Evolutionary conservation across 2,113 vertebrate genomes (phyloP), one percentile per base, ranked within the genome.

Genomic region (Parus major): DNA sequence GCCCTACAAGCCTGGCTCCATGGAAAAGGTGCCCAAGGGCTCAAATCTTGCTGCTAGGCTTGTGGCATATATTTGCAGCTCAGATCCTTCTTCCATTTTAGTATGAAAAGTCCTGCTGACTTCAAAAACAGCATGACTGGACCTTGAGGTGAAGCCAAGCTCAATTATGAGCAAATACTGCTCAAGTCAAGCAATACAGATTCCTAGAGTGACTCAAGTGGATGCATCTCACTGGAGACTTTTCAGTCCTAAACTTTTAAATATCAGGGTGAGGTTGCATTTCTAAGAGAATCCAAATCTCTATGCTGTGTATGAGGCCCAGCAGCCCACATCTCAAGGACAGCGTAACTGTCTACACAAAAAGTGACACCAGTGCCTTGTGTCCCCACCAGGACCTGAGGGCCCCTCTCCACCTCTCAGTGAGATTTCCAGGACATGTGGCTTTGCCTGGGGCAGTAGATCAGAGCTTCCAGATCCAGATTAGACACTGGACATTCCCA

Each of bases 311-410:
- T 31, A 2, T 61, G 53, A 83, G 20, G 20, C 33, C 50, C 2
- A 2, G 24, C 15, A 66, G 3, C 10, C 13, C 22, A 64, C 19
- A 71, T 22, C 29, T 84, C 81, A 70, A 1, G 1, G 46, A 17
- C 31, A 60, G 9, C 3, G 2, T 24, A 60, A 44, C 27, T 56
- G 6, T 35, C 71, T 44, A 28, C 31, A 52, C 21, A 57, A 82
- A 88, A 72, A 47, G 5, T 4, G 41, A 56, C 15, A 42, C 15
- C 42, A 8, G 2, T 0, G 2, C 16, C 21, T 28, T n/a, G 11
- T 0, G 0, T 66, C 19, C 12, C 9, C 9, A 17, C 8, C 21
- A 56, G 39, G 11, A 14, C 18, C 15, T n/a, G 6, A 46, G 49
- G 28, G 75, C 9, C 2, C 16, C 13, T 66, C n/a, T 64, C 16